Evolutionary conservation across 2,888 invertebrate species (phyloP).

Genomic region (Smittia aterrima): DNA sequence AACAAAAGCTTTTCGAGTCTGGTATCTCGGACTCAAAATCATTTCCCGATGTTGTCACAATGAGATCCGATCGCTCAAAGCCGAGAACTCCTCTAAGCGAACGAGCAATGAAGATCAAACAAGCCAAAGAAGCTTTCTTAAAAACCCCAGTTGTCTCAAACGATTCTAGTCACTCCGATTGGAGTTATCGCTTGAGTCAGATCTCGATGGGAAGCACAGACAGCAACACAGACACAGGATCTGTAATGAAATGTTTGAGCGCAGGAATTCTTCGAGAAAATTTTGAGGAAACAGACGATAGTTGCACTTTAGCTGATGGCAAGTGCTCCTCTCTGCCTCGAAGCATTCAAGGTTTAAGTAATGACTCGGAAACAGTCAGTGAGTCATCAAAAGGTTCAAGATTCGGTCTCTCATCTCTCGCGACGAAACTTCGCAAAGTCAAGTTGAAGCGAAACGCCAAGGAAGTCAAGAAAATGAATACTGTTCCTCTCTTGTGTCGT

Average conservation of each 20-base stretch:
- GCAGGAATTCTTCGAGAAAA: constrained; percentile 42
- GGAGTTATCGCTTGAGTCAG: constrained; percentile 33
- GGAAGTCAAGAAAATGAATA: constrained; percentile 56
- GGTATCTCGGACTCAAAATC: constrained; percentile 45
- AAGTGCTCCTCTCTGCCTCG: constrained; percentile 12
- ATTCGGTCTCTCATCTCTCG: constrained; percentile 58
- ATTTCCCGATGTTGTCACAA: constrained; percentile 45
- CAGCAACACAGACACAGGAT: constrained; percentile 22
- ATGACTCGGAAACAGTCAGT: constrained; percentile 45
- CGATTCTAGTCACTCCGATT: constrained; percentile 9
- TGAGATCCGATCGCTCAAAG: constrained; percentile 46
- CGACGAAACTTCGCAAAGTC: constrained; percentile 61
- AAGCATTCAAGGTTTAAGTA: constrained; percentile 6
- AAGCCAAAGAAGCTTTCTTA: constrained; percentile 72
- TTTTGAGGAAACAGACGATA: constrained; percentile 40
- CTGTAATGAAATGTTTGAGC: constrained; percentile 43
- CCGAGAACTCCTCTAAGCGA: constrained; percentile 48
- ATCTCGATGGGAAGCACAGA: constrained; percentile 43
- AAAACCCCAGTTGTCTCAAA: constrained; percentile 47
- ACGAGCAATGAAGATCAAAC: constrained; percentile 62
- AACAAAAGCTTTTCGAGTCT: neutral
- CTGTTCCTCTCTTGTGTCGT: constrained; percentile 69
- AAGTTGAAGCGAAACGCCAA: constrained; percentile 54
- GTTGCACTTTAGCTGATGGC: constrained; percentile 17
- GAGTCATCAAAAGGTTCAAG: constrained; percentile 50